Evolutionary conservation across 2,888 invertebrate genomes (phyloP).

Genomic region (Limnephilus lunatus): DNA sequence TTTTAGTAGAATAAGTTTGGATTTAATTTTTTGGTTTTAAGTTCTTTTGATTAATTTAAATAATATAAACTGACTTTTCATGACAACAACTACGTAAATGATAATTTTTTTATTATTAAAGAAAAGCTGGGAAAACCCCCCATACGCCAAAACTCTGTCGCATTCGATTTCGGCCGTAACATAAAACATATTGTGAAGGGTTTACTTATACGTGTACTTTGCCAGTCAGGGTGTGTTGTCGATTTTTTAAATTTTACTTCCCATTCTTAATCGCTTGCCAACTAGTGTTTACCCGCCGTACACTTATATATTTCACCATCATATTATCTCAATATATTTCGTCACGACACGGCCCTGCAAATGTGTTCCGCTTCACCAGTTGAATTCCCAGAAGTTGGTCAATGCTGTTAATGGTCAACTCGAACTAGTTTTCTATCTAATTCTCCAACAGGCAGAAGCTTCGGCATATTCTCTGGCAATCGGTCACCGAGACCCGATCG

Average conservation of each 20-base stretch:
- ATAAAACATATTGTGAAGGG: background rate
- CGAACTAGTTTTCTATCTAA: background rate
- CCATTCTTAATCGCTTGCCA: background rate
- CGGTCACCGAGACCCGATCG: background rate
- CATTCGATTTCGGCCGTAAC: background rate
- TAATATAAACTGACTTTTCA: background rate
- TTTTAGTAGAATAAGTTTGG: background rate
- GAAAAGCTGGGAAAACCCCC: background rate
- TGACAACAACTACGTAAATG: background rate
- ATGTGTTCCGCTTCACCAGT: background rate
- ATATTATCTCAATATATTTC: too few species aligned
- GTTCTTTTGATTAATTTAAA: background rate
- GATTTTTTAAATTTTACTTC: background rate
- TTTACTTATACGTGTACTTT: too few species aligned
- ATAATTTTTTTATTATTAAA: background rate
- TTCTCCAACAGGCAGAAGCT: background rate
- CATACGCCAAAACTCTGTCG: background rate
- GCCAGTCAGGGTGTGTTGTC: background rate
- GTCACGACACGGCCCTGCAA: background rate
- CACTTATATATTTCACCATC: too few species aligned
- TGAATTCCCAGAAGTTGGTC: background rate
- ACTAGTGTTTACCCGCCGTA: too few species aligned
- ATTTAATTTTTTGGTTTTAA: background rate
- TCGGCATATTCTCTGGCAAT: background rate
- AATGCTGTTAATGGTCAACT: background rate